Evolutionary conservation across 2,113 vertebrate species (phyloP), one percentile per base, ranked within the genome.

Genomic region (Oreochromis niloticus): DNA sequence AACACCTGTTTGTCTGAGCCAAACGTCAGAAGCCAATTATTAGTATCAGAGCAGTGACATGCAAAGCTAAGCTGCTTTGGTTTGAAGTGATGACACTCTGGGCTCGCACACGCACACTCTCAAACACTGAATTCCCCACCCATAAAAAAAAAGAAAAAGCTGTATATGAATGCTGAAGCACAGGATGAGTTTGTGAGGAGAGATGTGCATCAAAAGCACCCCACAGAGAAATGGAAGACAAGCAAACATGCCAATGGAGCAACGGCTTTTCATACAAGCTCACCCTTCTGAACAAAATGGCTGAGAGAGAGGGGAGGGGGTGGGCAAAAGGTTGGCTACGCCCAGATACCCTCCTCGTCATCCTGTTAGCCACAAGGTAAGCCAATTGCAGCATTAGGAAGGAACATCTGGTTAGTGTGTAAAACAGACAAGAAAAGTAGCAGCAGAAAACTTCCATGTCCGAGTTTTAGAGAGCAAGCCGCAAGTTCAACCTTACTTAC

Each of bases 321-420:
- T 84, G 87, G 91, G 93, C 82, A 91, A 88, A 91, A 92, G 81
- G 73, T 90, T 59, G 87, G 94, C 95, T 97, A 97, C 11, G 96
- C 96, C 96, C 96, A 97, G 92, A 97, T 97, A 95, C 96, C 96
- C 95, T 97, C 96, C 94, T 97, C 96, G 85, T 97, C 96, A 94
- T 97, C 96, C 96, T 97, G 88, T 95, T 93, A 93, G 94, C 90
- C 92, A 92, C 85, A 93, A 91, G 84, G 92, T 87, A 83, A 93
- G 94, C 94, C 95, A 88, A 91, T 84, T 61, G 96, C 95, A 96
- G 96, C 96, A 86, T 94, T 95, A 92, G 92, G 91, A 91, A 94
- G 90, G 90, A 95, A 94, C 81, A 94, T 89, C 73, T 84, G 91
- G 96, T 97, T 96, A 97, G 95, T 93, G 83, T 41, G 46, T 30